Percentiles rank a stretch among this genome's conserved stretches.
Evolutionary conservation across 1,140 invertebrate genomes (phyloP).

Genomic region (Eriocheir sinensis): DNA sequence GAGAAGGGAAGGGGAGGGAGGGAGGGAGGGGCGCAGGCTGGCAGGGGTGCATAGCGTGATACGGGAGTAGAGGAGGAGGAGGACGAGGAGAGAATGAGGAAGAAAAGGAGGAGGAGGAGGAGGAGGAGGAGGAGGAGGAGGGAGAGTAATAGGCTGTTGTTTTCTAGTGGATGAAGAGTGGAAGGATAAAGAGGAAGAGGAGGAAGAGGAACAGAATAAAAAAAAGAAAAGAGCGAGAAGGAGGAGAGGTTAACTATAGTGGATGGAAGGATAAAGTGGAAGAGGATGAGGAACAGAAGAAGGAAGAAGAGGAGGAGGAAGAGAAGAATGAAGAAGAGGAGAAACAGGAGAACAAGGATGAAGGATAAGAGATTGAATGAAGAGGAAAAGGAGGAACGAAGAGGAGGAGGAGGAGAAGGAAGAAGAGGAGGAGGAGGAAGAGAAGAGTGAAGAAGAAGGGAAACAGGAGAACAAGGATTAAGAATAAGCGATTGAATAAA

Average conservation of each 20-base stretch:
- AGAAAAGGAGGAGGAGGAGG: too few relatives aligned
- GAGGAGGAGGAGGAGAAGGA: not conserved
- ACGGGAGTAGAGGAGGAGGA: not conserved
- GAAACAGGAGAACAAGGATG: not conserved
- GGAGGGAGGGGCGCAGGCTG: not conserved
- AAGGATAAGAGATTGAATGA: not conserved
- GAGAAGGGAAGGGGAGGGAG: not conserved
- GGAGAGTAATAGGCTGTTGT: too few relatives aligned
- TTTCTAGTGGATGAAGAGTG: too few relatives aligned
- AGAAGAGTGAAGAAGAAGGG: not conserved
- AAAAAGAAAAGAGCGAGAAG: too few relatives aligned
- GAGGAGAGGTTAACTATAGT: too few relatives aligned
- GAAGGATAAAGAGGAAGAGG: too few relatives aligned
- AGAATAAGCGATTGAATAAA: not conserved
- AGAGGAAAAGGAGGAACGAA: not conserved
- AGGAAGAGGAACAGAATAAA: too few relatives aligned
- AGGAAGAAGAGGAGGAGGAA: not conserved
- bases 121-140: too few relatives aligned
- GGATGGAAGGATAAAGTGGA: too few relatives aligned
- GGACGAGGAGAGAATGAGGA: too few relatives aligned
- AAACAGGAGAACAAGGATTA: not conserved
- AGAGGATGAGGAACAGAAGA: too few relatives aligned
- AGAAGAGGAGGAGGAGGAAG: not conserved
- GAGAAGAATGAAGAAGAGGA: not conserved
- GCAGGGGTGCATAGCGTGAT: not conserved